Conservation (phyloP, 2,888 invertebrate species). For the Capitulum mitella region DNA sequence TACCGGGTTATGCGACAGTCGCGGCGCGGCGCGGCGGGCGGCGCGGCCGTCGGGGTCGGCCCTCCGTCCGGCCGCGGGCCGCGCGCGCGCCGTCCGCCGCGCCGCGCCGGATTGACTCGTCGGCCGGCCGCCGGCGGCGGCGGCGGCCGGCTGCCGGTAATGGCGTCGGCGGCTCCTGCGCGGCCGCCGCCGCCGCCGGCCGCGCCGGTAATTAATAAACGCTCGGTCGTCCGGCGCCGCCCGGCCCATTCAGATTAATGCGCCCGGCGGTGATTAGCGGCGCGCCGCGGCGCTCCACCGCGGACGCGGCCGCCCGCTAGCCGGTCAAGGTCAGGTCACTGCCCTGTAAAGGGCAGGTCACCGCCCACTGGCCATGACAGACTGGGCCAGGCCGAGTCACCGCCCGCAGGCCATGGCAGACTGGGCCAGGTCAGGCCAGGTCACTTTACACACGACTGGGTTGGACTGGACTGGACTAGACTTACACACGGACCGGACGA, state of each 20-base stretch:
- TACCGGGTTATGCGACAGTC: constrained; percentile 1
- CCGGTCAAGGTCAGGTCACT: too few species aligned
- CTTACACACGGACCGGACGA: too few species aligned
- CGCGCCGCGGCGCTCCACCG: background rate
- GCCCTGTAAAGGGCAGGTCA: too few species aligned
- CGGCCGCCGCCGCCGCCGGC: background rate
- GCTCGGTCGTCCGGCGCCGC: background rate
- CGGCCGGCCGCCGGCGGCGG: background rate
- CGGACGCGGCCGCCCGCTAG: background rate
- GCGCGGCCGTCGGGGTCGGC: background rate
- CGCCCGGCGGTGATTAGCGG: background rate
- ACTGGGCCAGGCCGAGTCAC: too few species aligned
- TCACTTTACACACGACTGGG: too few species aligned
- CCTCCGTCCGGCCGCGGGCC: background rate
- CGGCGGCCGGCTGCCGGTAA: background rate
- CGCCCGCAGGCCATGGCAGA: too few species aligned
- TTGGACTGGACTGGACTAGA: too few species aligned
- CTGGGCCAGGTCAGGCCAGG: too few species aligned
- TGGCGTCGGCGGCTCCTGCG: background rate
- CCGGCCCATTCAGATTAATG: background rate
- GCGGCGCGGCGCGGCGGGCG: background rate
- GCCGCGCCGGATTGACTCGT: background rate
- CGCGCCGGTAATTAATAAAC: constrained; percentile 1
- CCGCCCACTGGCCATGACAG: too few species aligned
- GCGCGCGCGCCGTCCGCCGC: background rate